Conservation (phyloP, 2,113 vertebrate genomes). For the Gopherus flavomarginatus region DNA sequence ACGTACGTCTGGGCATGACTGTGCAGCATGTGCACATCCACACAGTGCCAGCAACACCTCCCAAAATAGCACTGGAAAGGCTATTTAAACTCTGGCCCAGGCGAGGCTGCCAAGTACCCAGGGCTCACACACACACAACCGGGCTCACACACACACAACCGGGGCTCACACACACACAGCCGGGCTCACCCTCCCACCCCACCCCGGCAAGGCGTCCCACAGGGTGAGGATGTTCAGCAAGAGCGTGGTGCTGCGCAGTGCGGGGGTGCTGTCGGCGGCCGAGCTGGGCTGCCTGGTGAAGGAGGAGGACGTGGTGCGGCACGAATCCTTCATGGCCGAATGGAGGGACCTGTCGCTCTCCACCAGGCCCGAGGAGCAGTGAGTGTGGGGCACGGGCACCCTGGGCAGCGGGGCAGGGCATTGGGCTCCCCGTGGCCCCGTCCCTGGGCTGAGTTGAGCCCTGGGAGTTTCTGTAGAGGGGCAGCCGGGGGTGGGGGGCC, state of each 20-base stretch:
- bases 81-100: background rate
- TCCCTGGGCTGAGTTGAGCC: background rate
- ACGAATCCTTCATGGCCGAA: conserved; percentile 88
- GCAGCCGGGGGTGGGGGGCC: background rate
- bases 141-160: too few species aligned
- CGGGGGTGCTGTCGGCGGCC: conserved; percentile 73
- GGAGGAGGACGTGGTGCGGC: conserved; percentile 81
- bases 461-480: background rate
- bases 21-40: background rate
- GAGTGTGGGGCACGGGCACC: conserved; percentile 54
- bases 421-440: background rate
- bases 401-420: background rate
- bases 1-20: background rate
- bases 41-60: conserved; percentile 9
- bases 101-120: background rate
- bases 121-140: too few species aligned
- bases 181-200: too few species aligned
- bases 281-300: conserved; percentile 83
- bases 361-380: conserved; percentile 87
- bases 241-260: background rate
- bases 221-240: background rate
- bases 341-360: conserved; percentile 86
- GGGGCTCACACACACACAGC: too few species aligned
- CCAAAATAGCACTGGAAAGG: conserved; percentile 49
- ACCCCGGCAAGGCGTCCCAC: too few species aligned